phyloP scores from a whole-genome alignment of 2,888 invertebrate species.

The Caenorhabditis wallacei region DNA sequence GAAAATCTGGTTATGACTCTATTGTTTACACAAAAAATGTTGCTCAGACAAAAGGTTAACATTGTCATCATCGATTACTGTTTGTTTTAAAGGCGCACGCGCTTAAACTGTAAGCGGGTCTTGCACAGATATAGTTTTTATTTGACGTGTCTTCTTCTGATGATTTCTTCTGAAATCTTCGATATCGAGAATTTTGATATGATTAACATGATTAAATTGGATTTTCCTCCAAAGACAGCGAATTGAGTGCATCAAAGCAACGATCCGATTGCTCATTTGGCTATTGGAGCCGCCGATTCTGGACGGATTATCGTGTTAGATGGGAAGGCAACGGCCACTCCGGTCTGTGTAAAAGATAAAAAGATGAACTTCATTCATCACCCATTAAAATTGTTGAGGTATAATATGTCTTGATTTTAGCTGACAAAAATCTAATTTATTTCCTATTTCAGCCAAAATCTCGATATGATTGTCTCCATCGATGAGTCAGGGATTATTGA shows the following conservation, averaged over 20 bases:
- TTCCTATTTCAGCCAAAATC: slow-evolving; percentile 87
- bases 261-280: slow-evolving; percentile 78
- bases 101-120: no score
- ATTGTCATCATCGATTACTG: no score
- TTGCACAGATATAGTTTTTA: no score
- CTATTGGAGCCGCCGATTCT: slow-evolving; percentile 84
- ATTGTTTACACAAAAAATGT: no score
- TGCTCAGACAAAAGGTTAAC: no score
- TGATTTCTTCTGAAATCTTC: no score
- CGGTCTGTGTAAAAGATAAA: slow-evolving; percentile 90
- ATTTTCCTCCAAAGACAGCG: slow-evolving; percentile 77
- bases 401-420: slow-evolving; percentile 49
- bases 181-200: slow-evolving; percentile 99
- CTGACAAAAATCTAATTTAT: no score
- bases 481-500: slow-evolving; percentile 94
- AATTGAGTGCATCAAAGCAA: slow-evolving; percentile 80
- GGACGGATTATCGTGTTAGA: slow-evolving; percentile 92
- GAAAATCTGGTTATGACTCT: no score
- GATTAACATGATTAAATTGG: slow-evolving; percentile 93
- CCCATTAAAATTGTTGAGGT: slow-evolving; percentile 90
- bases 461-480: slow-evolving; percentile 91
- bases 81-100: no score
- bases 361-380: slow-evolving; percentile 90
- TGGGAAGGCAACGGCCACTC: slow-evolving; percentile 89
- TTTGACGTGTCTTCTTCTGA: no score